Evolutionary conservation across 1,140 invertebrate species (phyloP).

Genomic region (Euura lappo): DNA sequence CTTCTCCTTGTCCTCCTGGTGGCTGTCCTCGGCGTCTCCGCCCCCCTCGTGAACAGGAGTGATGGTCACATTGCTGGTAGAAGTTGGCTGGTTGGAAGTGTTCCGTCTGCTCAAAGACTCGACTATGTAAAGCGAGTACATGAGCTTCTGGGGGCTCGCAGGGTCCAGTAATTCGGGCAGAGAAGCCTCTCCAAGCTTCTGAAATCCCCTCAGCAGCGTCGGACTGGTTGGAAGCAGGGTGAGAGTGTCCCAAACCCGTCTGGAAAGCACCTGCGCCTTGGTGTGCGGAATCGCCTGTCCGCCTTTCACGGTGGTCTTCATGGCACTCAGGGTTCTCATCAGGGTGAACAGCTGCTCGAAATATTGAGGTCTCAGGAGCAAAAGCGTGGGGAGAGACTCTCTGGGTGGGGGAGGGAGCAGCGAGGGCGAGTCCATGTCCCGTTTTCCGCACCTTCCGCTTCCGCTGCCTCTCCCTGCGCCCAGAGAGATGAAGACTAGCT

Average conservation of each 20-base stretch:
- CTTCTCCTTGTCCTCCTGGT: conserved; percentile 44
- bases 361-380: conserved; percentile 83
- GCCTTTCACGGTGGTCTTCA: conserved; percentile 75
- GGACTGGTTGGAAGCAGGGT: conserved; percentile 90
- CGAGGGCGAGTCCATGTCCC: conserved; percentile 78
- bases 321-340: conserved; percentile 86
- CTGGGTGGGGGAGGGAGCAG: conserved; percentile 79
- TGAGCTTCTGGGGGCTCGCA: conserved; percentile 88
- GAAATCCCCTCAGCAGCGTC: conserved; percentile 82
- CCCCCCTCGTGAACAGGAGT: conserved; percentile 54
- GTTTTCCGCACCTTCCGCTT: conserved; percentile 63
- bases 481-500: conserved; percentile 89
- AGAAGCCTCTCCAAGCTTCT: conserved; percentile 69
- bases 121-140: conserved; percentile 94
- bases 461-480: conserved; percentile 77
- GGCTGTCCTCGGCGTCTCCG: conserved; percentile 48
- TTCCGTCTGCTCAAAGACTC: conserved; percentile 68
- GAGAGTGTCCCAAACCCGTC: conserved; percentile 92
- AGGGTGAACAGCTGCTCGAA: conserved; percentile 90
- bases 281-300: conserved; percentile 83
- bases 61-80: conserved; percentile 20
- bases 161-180: conserved; percentile 82
- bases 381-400: conserved; percentile 82
- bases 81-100: conserved; percentile 20
- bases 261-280: conserved; percentile 87